Evolutionary conservation across 2,888 invertebrate genomes (phyloP).

Genomic region (Oscheius onirici): DNA sequence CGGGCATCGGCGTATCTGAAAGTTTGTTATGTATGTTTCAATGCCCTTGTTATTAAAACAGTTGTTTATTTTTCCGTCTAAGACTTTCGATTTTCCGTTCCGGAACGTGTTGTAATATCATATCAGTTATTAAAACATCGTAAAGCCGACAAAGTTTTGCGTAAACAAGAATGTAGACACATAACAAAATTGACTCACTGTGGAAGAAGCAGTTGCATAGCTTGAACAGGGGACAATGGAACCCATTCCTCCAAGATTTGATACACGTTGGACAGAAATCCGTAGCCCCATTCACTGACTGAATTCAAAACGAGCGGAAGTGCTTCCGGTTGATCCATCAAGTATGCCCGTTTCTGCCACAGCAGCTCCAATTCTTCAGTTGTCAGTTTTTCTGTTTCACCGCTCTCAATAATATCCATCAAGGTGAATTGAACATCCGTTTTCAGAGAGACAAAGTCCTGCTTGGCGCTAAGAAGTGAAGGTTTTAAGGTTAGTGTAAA

Average conservation of each 20-base stretch:
- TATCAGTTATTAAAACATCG: no score
- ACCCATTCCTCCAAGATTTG: slow-evolving; percentile 84
- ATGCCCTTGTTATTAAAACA: no score
- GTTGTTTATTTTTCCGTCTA: no score
- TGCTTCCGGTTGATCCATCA: slow-evolving; percentile 69
- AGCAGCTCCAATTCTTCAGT: slow-evolving; percentile 66
- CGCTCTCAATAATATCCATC: slow-evolving; percentile 71
- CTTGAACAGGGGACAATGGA: slow-evolving; percentile 85
- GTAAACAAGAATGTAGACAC: no score
- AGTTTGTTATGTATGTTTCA: background rate
- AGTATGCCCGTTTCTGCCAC: slow-evolving; percentile 73
- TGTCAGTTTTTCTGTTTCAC: slow-evolving; percentile 51
- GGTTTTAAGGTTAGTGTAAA: background rate
- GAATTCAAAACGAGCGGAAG: slow-evolving; percentile 71
- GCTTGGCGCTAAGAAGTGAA: slow-evolving; percentile 29
- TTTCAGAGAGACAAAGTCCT: slow-evolving; percentile 70
- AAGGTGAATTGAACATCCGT: slow-evolving; percentile 71
- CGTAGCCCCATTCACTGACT: slow-evolving; percentile 48
- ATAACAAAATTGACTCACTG: slow-evolving; percentile 78
- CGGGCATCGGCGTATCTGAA: slow-evolving; percentile 88
- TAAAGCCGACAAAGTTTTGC: no score
- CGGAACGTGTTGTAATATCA: no score
- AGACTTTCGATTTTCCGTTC: no score
- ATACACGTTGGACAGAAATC: slow-evolving; percentile 76
- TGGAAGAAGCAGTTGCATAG: slow-evolving; percentile 89